phyloP scores from a whole-genome alignment of 2,888 invertebrate species.

The Dicyrtoma fusca region DNA sequence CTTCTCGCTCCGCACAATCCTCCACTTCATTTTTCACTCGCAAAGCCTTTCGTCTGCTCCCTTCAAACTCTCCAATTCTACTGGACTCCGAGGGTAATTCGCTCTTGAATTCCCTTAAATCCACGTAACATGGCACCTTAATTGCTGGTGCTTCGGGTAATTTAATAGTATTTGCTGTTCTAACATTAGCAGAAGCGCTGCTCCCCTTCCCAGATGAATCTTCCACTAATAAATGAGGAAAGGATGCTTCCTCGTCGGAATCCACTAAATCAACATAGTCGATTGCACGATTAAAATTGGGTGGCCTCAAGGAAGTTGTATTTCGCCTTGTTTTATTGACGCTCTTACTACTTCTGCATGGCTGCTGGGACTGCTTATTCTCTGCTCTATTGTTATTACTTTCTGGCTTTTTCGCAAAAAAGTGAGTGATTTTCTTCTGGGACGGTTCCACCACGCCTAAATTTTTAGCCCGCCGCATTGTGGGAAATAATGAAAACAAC shows the following conservation, averaged over 20 bases:
- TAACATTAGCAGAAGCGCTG: too few relatives aligned
- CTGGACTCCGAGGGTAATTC: too few relatives aligned
- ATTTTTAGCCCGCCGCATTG: slow-evolving; percentile 6
- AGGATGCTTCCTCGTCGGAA: slow-evolving; percentile 22
- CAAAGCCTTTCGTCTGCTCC: too few relatives aligned
- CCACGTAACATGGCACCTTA: too few relatives aligned
- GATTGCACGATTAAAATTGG: background rate
- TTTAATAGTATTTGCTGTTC: too few relatives aligned
- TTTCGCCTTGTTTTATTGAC: background rate
- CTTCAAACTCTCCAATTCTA: too few relatives aligned
- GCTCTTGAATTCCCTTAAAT: too few relatives aligned
- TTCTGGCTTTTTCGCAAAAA: slow-evolving; percentile 1
- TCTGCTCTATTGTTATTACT: background rate
- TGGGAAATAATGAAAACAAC: background rate
- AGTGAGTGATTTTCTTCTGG: slow-evolving; percentile 31
- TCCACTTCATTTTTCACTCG: too few relatives aligned
- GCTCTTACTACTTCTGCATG: background rate
- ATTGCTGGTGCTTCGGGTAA: too few relatives aligned
- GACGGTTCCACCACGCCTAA: background rate
- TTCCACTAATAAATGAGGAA: background rate
- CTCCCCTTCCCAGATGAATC: background rate
- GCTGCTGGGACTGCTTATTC: background rate
- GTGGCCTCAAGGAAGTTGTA: background rate
- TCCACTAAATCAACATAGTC: slow-evolving; percentile 25
- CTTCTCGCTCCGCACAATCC: too few relatives aligned